Evolutionary conservation across 2,113 vertebrate genomes (phyloP).

Genomic region (Oryzias melastigma): DNA sequence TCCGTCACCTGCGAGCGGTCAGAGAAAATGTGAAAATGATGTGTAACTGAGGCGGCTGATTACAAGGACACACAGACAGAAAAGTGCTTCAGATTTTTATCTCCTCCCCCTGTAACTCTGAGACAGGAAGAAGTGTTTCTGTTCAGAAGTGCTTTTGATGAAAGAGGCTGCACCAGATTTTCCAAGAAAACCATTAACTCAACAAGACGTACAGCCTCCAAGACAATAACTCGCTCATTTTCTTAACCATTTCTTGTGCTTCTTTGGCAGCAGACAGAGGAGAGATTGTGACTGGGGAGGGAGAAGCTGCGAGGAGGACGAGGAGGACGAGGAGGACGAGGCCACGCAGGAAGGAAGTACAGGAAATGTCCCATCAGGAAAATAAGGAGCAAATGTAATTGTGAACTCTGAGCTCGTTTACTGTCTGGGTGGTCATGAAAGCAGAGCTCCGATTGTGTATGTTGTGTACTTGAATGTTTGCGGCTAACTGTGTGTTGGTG

Average conservation of each 20-base stretch:
- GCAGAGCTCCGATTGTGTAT: conserved; percentile 36
- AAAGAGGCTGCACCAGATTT: too few species aligned
- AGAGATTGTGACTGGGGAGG: conserved; percentile 1
- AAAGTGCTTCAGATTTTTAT: too few species aligned
- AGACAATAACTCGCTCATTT: background rate
- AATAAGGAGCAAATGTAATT: conserved; percentile 64
- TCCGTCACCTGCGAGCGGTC: conserved; percentile 27
- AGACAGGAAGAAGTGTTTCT: too few species aligned
- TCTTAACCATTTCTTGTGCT: conserved; percentile 2
- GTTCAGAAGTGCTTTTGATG: too few species aligned
- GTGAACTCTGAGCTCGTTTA: conserved; percentile 62
- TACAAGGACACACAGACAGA: background rate
- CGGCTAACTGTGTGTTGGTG: too few species aligned
- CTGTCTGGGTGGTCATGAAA: conserved; percentile 69
- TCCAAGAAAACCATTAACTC: too few species aligned
- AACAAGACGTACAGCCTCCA: background rate
- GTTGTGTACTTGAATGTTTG: too few species aligned
- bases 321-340: conserved; percentile 20
- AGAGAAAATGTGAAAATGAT: conserved; percentile 3
- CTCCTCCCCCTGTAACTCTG: too few species aligned
- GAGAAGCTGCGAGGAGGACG: conserved; percentile 2
- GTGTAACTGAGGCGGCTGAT: background rate
- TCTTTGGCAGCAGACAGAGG: conserved; percentile 2
- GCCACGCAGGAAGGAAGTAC: conserved; percentile 68
- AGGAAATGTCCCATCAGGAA: conserved; percentile 71